Evolutionary conservation across 2,797 vertebrate species (phyloP).

Genomic region (Karalla daura): DNA sequence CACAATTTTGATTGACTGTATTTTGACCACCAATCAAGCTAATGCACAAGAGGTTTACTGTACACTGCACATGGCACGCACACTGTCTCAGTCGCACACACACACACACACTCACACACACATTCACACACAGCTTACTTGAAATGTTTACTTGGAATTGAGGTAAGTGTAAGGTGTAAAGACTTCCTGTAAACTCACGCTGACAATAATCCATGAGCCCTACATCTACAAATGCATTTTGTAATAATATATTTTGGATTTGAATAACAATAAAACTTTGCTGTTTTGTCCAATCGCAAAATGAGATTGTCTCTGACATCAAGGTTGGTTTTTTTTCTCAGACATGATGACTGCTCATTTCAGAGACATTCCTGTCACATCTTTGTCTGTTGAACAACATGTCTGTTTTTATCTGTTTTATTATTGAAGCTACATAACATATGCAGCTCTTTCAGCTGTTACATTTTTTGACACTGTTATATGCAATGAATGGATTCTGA

Average conservation of each 20-base stretch:
- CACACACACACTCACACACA: neutral
- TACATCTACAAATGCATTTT: too few relatives aligned
- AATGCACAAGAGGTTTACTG: conserved; percentile 23
- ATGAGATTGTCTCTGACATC: neutral
- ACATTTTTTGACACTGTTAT: neutral
- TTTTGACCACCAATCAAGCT: conserved; percentile 38
- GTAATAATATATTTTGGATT: neutral
- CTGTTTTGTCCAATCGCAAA: neutral
- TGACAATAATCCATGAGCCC: neutral
- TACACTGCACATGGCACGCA: neutral
- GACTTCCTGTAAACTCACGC: conserved; percentile 15
- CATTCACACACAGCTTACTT: neutral
- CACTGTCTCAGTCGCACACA: too few relatives aligned
- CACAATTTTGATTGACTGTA: conserved; percentile 18
- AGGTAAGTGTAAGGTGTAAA: conserved; percentile 14
- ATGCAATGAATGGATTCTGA: too few relatives aligned
- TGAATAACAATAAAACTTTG: too few relatives aligned
- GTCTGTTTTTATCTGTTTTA: neutral
- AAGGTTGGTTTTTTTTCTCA: too few relatives aligned
- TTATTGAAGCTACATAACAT: neutral
- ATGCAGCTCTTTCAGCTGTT: neutral
- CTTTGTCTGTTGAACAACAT: neutral
- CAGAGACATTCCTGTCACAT: neutral
- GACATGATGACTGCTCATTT: too few relatives aligned
- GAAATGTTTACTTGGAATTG: neutral